A percentile compares a stretch with the other conserved stretches of the same genome.
Conservation (phyloP, 2,888 invertebrate genomes). For the Conomelus anceps region DNA sequence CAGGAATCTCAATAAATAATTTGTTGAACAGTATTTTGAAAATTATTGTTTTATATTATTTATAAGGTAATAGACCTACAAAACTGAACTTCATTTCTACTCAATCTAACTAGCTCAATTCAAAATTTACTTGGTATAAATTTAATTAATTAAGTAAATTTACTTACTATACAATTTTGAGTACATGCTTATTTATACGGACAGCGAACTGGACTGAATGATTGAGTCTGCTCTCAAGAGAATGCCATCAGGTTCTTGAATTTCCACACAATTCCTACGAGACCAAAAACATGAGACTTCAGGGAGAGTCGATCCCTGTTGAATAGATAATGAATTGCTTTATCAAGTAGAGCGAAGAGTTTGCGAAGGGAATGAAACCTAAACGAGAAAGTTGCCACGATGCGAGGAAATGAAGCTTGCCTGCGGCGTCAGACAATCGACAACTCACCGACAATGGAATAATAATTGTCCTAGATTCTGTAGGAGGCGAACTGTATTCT, state of each 20-base stretch:
- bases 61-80: no score
- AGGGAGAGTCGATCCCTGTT: neutral
- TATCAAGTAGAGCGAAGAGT: neutral
- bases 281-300: neutral
- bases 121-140: no score
- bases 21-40: no score
- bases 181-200: neutral
- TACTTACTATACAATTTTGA: neutral
- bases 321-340: neutral
- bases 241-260: neutral
- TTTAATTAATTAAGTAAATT: no score
- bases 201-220: neutral
- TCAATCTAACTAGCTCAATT: no score
- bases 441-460: neutral
- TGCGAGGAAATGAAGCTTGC: neutral
- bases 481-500: neutral
- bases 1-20: no score
- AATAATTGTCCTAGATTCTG: neutral
- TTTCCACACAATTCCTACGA: neutral
- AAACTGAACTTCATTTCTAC: no score
- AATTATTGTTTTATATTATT: no score
- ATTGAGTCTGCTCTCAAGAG: neutral
- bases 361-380: neutral
- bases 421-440: neutral
- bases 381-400: neutral